Evolutionary conservation across 1,140 invertebrate species (phyloP).

Genomic region (Coptotermes formosanus): DNA sequence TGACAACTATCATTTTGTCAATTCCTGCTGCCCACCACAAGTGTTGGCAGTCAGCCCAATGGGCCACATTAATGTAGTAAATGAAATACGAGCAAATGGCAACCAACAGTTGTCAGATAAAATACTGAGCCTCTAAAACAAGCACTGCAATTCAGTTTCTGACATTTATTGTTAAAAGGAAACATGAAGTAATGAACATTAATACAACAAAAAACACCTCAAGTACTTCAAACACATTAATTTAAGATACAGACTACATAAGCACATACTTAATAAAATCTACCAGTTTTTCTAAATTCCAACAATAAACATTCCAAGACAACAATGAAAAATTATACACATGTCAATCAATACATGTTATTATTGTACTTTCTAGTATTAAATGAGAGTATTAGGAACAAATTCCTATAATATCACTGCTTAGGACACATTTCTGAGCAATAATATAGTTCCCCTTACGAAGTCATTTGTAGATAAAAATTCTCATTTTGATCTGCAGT

Average conservation of each 20-base stretch:
- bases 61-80: too few species aligned
- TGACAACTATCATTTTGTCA: too few species aligned
- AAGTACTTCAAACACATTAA: background rate
- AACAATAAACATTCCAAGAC: background rate
- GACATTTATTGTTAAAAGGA: constrained; percentile 7
- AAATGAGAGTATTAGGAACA: background rate
- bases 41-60: too few species aligned
- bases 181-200: background rate
- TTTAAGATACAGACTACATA: background rate
- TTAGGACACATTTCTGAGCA: background rate
- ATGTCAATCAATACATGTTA: background rate
- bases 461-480: background rate
- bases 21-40: too few species aligned
- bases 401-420: constrained; percentile 17
- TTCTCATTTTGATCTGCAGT: background rate
- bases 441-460: background rate
- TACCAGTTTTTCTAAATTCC: background rate
- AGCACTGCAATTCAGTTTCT: background rate
- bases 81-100: too few species aligned
- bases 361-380: background rate
- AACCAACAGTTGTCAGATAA: too few species aligned
- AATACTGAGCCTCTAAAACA: background rate
- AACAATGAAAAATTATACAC: background rate
- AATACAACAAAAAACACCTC: background rate
- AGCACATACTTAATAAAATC: background rate